Base-by-base conservation (phyloP, 2,888 invertebrate species). In the Pegoplata infirma region DNA sequence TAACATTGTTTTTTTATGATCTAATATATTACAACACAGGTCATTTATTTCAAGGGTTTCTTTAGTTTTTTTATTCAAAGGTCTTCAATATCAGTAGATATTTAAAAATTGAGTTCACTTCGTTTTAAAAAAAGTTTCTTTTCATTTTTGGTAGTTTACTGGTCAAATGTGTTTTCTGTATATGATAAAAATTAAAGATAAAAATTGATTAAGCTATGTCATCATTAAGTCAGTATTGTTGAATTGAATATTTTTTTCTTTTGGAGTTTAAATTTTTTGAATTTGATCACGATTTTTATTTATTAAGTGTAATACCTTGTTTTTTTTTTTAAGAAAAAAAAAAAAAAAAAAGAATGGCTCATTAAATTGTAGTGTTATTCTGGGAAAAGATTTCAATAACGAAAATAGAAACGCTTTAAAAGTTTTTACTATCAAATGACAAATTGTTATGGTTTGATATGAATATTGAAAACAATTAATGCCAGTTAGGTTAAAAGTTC, bases 121-220 rank as follows among this genome's bases (percentile, higher is more conserved):
- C 21, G 44, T 55, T 25, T 55, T 28, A 63, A 46, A 16, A 16
- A n/a, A n/a, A n/a, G 1, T 10, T n/a, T n/a, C n/a, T n/a, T 21
- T 51, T 51, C 0, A 23, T 51, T n/a, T 51, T 51, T 23, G 16
- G 44, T 12, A 28, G 6, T 40, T 40, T 40, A 5, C 12, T 6
- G 4, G 12, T 40, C 1, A n/a, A 2, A n/a, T 40, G n/a, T 40
- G 36, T n/a, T n/a, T n/a, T n/a, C n/a, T n/a, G 36, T 4, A 5
- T 40, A 40, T 40, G 1, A 40, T 40, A 36, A 59, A n/a, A n/a
- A n/a, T n/a, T n/a, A n/a, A 40, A 68, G 32, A 55, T 61, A 28
- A 61, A 49, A 79, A 61, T 71, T 72, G 71, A 75, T 79, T 75
- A 75, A 63, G 63, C 56, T 67, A 72, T 69, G 67, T 79, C 75